A percentile compares a stretch with the other conserved stretches of the same genome.
These are phyloP conservation scores for Mesitornis unicolor DNA, from an alignment of 2,113 vertebrate genomes.

Conservation along the genomic window DNA sequence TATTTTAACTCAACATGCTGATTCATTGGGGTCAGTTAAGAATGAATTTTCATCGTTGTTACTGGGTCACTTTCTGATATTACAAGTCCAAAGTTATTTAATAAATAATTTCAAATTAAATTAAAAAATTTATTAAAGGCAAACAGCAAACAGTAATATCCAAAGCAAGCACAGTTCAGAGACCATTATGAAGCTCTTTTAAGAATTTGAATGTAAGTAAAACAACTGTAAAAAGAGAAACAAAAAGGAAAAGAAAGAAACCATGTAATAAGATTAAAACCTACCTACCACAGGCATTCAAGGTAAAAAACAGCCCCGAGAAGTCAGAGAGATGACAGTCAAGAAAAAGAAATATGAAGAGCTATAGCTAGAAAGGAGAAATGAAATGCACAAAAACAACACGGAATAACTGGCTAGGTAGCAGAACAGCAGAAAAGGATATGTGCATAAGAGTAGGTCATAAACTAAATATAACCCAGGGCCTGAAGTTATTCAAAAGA, in stretches of 20 bases:
- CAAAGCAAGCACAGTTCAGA: neutral
- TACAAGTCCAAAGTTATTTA: neutral
- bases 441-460: constrained; percentile 48
- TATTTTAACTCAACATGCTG: constrained; percentile 37
- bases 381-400: constrained; percentile 28
- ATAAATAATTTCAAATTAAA: neutral
- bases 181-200: neutral
- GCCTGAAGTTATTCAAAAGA: constrained; percentile 62
- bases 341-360: constrained; percentile 32
- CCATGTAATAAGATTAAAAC: neutral
- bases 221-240: neutral
- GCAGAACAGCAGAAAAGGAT: constrained; percentile 56
- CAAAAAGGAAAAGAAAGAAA: neutral
- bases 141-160: constrained; percentile 2
- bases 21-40: neutral
- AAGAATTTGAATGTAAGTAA: neutral
- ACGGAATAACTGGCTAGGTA: neutral
- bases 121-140: neutral
- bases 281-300: constrained; percentile 43
- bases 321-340: constrained; percentile 33
- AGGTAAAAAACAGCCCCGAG: neutral
- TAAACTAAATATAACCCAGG: constrained; percentile 57
- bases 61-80: neutral
- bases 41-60: neutral
- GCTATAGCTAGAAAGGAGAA: constrained; percentile 25